phyloP scores from a whole-genome alignment of 2,797 vertebrate species.

The Anabacerthia variegaticeps region DNA sequence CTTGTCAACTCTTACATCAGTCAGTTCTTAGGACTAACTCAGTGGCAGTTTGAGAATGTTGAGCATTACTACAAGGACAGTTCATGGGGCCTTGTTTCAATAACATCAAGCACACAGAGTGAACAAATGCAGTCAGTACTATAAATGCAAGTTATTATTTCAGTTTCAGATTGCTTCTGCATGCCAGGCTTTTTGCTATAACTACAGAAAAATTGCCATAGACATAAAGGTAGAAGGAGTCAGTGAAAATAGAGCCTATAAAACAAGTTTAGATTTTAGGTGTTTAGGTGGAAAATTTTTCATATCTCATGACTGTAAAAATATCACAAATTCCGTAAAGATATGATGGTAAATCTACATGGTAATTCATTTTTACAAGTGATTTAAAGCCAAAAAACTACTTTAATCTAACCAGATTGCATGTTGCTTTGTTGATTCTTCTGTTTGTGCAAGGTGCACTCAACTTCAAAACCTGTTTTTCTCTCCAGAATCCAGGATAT shows the following conservation, averaged over 20 bases:
- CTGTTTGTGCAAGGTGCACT: neutral
- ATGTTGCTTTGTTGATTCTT: neutral
- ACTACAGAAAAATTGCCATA: neutral
- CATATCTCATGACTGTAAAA: neutral
- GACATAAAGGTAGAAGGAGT: neutral
- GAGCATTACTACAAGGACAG: neutral
- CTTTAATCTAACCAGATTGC: neutral
- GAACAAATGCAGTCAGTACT: neutral
- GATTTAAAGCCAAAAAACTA: neutral
- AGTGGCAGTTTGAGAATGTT: neutral
- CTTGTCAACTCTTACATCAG: neutral
- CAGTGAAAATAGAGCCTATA: neutral
- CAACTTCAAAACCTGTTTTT: neutral
- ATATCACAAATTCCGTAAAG: neutral
- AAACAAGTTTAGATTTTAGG: neutral
- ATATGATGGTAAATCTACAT: neutral
- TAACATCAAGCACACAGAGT: neutral
- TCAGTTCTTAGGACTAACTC: neutral
- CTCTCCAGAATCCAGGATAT: slow-evolving; percentile 91
- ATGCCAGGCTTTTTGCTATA: neutral
- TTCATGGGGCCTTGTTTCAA: neutral
- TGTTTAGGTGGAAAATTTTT: neutral
- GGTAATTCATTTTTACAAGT: neutral
- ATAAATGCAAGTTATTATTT: neutral
- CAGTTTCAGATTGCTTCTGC: neutral